Evolutionary conservation across 2,888 invertebrate species (phyloP).

Genomic region (Oxycera nigricornis): DNA sequence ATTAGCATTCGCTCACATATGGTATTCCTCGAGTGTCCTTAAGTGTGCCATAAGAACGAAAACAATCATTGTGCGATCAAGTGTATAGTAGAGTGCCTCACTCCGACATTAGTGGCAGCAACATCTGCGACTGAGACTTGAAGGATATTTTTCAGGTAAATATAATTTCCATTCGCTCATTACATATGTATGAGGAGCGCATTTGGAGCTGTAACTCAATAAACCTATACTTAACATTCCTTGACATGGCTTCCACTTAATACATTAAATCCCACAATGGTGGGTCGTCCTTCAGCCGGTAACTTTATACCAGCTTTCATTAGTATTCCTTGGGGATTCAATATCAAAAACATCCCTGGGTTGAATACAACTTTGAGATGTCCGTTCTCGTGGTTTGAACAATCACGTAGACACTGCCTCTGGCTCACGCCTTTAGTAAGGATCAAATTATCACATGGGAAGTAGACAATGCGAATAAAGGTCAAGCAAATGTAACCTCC

Average conservation of each 20-base stretch:
- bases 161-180: not conserved
- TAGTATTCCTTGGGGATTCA: no score
- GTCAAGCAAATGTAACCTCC: no score
- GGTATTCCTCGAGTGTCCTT: not conserved
- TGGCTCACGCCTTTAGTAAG: no score
- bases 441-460: no score
- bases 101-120: not conserved
- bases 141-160: not conserved
- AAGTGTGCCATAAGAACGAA: not conserved
- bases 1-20: conserved; percentile 22
- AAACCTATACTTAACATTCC: not conserved
- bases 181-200: not conserved
- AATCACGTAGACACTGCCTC: no score
- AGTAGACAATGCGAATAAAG: no score
- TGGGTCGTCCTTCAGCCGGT: no score
- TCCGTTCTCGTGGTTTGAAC: no score
- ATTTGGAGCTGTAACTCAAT: not conserved
- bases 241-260: not conserved
- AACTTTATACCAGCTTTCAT: no score
- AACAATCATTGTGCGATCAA: not conserved
- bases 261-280: not conserved
- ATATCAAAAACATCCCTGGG: no score
- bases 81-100: not conserved
- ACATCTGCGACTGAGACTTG: not conserved
- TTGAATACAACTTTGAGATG: no score